Conservation (phyloP, 2,888 invertebrate species). For the Epirrhoe tristata region DNA sequence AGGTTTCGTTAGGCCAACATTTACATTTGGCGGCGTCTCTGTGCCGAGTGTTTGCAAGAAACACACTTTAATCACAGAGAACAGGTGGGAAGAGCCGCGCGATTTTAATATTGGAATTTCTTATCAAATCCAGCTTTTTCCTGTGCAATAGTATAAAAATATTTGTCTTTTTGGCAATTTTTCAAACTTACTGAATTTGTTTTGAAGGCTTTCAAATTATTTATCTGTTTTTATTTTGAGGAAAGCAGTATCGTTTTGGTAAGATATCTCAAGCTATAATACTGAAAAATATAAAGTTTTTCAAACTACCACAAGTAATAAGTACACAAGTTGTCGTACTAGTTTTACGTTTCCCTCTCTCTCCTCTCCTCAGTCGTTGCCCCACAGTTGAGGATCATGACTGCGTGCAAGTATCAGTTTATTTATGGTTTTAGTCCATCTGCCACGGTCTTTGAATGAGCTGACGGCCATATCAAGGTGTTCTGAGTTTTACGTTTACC, state of each 20-base stretch:
- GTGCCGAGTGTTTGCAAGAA: slow-evolving; percentile 65
- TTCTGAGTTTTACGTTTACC: too few relatives aligned
- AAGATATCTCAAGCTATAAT: too few relatives aligned
- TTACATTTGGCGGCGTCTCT: slow-evolving; percentile 72
- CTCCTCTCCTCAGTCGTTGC: too few relatives aligned
- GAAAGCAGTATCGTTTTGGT: neutral
- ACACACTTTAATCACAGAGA: slow-evolving; percentile 81
- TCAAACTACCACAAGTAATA: too few relatives aligned
- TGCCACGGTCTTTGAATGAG: too few relatives aligned
- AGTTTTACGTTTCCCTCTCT: too few relatives aligned
- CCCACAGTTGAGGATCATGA: too few relatives aligned
- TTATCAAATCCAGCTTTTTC: slow-evolving; percentile 68
- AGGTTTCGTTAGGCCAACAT: slow-evolving; percentile 74
- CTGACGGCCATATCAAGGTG: too few relatives aligned
- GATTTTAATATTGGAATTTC: slow-evolving; percentile 80
- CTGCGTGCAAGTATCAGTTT: too few relatives aligned
- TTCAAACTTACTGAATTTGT: slow-evolving; percentile 44
- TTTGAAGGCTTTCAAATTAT: slow-evolving; percentile 35
- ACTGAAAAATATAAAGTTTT: too few relatives aligned
- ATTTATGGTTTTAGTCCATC: too few relatives aligned
- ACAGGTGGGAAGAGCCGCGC: slow-evolving; percentile 72
- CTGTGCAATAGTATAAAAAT: slow-evolving; percentile 53
- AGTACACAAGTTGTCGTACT: too few relatives aligned
- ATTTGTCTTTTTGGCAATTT: slow-evolving; percentile 51
- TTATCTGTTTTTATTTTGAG: neutral